These are phyloP conservation scores for Syrista parreyssii DNA, from an alignment of 2,888 invertebrate genomes.

Conservation along the genomic window DNA sequence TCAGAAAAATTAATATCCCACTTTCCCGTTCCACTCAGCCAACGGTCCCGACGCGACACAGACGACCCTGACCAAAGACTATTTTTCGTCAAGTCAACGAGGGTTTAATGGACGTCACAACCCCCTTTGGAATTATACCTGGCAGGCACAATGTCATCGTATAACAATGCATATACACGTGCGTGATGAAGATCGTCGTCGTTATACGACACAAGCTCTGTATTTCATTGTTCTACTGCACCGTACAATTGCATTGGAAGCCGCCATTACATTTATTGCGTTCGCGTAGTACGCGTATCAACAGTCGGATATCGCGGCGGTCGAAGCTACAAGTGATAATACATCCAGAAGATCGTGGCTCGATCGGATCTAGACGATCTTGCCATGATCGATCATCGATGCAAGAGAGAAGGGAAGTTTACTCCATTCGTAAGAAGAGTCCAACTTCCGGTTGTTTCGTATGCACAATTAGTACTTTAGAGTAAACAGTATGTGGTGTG, in stretches of 20 bases:
- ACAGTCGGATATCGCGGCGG: background rate
- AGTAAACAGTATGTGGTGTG: slow-evolving; percentile 12
- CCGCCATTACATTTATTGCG: background rate
- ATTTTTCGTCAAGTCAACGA: slow-evolving; percentile 37
- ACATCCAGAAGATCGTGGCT: background rate
- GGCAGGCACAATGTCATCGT: slow-evolving; percentile 5
- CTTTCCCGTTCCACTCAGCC: slow-evolving; percentile 53
- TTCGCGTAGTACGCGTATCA: background rate
- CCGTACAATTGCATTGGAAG: slow-evolving; percentile 26
- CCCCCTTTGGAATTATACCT: slow-evolving; percentile 24
- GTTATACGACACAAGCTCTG: slow-evolving; percentile 26
- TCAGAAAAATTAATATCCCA: background rate
- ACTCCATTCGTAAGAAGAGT: background rate
- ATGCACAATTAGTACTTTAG: background rate
- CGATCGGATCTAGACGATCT: background rate
- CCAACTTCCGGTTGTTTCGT: background rate
- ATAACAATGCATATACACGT: slow-evolving; percentile 10
- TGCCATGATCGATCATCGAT: background rate
- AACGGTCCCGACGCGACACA: slow-evolving; percentile 63
- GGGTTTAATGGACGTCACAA: slow-evolving; percentile 36
- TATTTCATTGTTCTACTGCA: slow-evolving; percentile 34
- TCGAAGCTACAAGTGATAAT: background rate
- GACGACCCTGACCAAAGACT: slow-evolving; percentile 48
- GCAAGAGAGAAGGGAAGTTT: background rate
- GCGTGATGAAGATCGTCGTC: slow-evolving; percentile 44